These are phyloP conservation scores for Pitta sordida DNA, from an alignment of 2,113 vertebrate genomes.

Conservation along the genomic window DNA sequence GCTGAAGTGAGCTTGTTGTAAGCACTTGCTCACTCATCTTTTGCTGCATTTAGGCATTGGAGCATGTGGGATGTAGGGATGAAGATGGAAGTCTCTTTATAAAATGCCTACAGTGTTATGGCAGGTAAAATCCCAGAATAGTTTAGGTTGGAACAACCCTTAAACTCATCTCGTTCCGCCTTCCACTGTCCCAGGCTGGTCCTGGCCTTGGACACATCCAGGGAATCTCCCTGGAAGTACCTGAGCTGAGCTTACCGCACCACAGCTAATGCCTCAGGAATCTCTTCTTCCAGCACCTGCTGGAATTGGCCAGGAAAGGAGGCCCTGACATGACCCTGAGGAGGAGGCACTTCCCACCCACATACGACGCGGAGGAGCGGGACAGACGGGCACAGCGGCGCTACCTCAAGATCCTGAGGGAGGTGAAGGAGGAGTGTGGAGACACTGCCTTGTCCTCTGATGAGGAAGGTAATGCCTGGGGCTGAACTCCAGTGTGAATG, in stretches of 20 bases:
- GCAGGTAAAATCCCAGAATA: not conserved
- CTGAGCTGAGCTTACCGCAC: not conserved
- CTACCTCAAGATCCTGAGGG: constrained; percentile 86
- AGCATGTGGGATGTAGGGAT: not conserved
- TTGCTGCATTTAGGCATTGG: not conserved
- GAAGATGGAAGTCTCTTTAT: not conserved
- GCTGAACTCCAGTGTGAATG: not conserved
- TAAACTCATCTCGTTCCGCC: not conserved
- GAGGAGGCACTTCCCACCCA: constrained; percentile 66
- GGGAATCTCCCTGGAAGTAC: not conserved
- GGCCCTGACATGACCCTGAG: constrained; percentile 81
- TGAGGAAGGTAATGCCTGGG: constrained; percentile 84
- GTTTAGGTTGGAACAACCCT: not conserved
- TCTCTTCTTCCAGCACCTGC: constrained; percentile 76
- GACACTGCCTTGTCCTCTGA: constrained; percentile 91
- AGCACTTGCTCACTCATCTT: not conserved
- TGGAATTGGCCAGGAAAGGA: constrained; percentile 86
- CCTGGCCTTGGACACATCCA: not conserved
- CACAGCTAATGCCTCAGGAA: fast-evolving
- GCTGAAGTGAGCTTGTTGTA: not conserved
- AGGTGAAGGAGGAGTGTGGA: constrained; percentile 92
- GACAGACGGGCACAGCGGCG: constrained; percentile 84
- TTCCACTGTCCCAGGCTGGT: not conserved
- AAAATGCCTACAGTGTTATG: fast-evolving
- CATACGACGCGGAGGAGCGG: constrained; percentile 78